Evolutionary conservation across 2,113 vertebrate genomes (phyloP).

Genomic region (Pollachius pollachius): DNA sequence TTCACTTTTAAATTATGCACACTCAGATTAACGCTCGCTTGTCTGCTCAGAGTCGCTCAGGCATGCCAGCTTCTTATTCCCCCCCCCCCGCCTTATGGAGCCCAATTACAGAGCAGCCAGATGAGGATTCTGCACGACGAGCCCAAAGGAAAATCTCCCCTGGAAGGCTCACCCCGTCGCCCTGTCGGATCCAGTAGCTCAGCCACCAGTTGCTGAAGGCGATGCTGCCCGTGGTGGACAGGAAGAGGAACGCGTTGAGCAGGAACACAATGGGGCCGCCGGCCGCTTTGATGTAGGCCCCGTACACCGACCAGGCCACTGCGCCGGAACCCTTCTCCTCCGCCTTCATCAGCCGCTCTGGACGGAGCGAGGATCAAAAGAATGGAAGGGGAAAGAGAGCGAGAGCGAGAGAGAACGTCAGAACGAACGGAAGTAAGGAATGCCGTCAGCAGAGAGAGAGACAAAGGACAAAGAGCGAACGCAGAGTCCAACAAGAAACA

Average conservation of each 20-base stretch:
- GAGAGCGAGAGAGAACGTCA: neutral
- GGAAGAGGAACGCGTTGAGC: slow-evolving; percentile 73
- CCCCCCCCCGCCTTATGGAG: slow-evolving; percentile 18
- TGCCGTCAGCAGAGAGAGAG: slow-evolving; percentile 6
- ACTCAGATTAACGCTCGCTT: slow-evolving; percentile 60
- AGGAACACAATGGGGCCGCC: slow-evolving; percentile 71
- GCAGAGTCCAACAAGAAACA: neutral
- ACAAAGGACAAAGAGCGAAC: neutral
- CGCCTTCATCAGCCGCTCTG: slow-evolving; percentile 72
- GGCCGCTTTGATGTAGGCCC: slow-evolving; percentile 77
- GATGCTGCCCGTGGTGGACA: slow-evolving; percentile 75
- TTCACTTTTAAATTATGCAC: slow-evolving; percentile 61
- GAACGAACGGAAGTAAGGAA: neutral
- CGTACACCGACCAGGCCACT: slow-evolving; percentile 72
- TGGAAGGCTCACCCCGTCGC: slow-evolving; percentile 69
- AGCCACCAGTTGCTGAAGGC: slow-evolving; percentile 82
- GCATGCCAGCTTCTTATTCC: slow-evolving; percentile 39
- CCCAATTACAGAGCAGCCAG: neutral
- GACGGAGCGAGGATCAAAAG: neutral
- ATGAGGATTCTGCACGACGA: neutral
- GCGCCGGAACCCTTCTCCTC: slow-evolving; percentile 77
- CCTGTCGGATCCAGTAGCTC: slow-evolving; percentile 79
- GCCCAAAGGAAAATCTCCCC: neutral
- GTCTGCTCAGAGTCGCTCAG: slow-evolving; percentile 40
- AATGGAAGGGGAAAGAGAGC: neutral